Evolutionary conservation across 2,113 vertebrate genomes (phyloP), one percentile per base, ranked within the genome.

Genomic region (Tetraodon nigroviridis): DNA sequence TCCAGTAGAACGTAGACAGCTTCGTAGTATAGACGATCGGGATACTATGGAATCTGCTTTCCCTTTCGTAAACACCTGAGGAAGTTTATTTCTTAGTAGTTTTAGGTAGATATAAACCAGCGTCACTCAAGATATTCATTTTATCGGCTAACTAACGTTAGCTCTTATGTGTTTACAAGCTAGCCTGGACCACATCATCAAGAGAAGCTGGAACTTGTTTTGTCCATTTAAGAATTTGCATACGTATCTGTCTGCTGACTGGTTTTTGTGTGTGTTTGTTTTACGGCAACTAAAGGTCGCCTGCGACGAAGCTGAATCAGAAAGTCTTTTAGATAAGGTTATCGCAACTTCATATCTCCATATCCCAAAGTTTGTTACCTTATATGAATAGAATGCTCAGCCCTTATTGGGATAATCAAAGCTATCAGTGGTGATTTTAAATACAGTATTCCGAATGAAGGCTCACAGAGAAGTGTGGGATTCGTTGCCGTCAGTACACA

Each of bases 161-260:
- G 75, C 83, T 45, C 22, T 27, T 27, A 53, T 18, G 29, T 84
- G 73, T 84, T 84, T 68, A 76, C 66, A 62, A 53, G 79, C 81
- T 83, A 86, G 19, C 48, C 49, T 54, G 37, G 55, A 16, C 22
- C 24, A 61, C 7, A 45, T 55, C 29, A 3, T 41, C 2, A 11
- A 21, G 27, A 72, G 6, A 59, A 78, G 66, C 60, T 61, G 61
- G 41, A 21, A 16, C 18, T 53, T 15, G 12, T 32, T 57, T 19
- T 57, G 40, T 37, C 48, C 64, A 40, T 8, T n/a, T 55, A 29
- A 6, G 6, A 21, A 48, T 63, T 62, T 37, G 16, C 19, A 42
- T 12, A 15, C 6, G 3, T 55, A 46, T 44, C 11, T 27, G 29
- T 22, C 15, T 41, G 45, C 4, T 45, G 24, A 11, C 58, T 61